Conservation (phyloP, 2,888 invertebrate species). For the Griposia aprilina region DNA sequence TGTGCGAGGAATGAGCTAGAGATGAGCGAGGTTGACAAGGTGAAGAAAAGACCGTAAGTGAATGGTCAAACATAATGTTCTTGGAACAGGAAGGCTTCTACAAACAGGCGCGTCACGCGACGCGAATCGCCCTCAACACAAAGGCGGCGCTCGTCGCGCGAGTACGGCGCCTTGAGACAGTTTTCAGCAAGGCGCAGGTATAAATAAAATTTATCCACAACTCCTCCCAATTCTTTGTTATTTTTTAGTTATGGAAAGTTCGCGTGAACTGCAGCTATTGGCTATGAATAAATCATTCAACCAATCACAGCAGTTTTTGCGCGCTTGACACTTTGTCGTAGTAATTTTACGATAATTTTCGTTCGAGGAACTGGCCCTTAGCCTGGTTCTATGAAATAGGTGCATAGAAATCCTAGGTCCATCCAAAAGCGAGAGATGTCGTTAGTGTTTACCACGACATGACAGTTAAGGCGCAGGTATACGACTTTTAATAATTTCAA, state of each 20-base stretch:
- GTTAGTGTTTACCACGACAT: too few species aligned
- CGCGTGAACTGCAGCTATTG: too few species aligned
- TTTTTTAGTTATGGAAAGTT: background rate
- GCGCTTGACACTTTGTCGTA: background rate
- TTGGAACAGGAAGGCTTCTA: too few species aligned
- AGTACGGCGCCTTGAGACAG: too few species aligned
- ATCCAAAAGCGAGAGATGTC: too few species aligned
- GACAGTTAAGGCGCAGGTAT: too few species aligned
- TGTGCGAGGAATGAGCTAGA: conserved; percentile 29
- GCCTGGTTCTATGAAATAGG: background rate
- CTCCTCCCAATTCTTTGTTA: background rate
- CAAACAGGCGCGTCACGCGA: too few species aligned
- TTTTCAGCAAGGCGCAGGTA: background rate
- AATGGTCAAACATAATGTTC: background rate
- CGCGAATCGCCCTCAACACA: too few species aligned
- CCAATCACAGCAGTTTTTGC: background rate
- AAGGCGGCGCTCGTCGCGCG: too few species aligned
- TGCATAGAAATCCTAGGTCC: background rate
- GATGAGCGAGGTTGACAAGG: conserved; percentile 26
- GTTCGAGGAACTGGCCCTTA: background rate
- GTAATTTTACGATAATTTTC: background rate
- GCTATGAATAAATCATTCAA: background rate
- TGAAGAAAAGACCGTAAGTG: background rate
- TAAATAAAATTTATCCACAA: background rate
- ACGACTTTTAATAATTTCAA: too few species aligned